A percentile compares a stretch with the other conserved stretches of the same genome.
Evolutionary conservation across 2,113 vertebrate genomes (phyloP).

Genomic region (Scalopus aquaticus): DNA sequence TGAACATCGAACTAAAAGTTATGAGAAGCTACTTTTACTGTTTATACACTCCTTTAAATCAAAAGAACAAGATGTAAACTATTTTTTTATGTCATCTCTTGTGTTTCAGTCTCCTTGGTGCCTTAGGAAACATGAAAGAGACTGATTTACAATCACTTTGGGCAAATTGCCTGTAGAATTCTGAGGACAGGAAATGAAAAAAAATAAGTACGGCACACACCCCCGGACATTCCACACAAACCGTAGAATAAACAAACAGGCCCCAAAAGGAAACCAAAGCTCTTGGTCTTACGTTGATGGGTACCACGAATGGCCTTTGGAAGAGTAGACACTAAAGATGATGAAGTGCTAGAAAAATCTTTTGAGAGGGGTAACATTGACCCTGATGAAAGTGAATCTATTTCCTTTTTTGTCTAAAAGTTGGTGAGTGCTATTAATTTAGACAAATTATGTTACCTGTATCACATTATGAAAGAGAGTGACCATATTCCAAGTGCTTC

Average conservation of each 20-base stretch:
- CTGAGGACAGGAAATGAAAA: constrained; percentile 57
- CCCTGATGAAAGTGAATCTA: background rate
- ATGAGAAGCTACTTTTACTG: background rate
- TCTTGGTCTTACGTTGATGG: background rate
- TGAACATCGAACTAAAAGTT: constrained; percentile 30
- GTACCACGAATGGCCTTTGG: background rate
- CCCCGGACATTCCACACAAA: constrained; percentile 45
- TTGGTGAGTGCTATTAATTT: background rate
- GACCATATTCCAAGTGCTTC: background rate
- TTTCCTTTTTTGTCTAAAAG: background rate
- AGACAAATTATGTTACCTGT: background rate
- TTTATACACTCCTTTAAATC: constrained; percentile 52
- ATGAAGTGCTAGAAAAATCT: background rate
- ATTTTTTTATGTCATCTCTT: constrained; percentile 46
- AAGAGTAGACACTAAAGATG: background rate
- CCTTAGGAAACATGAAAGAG: constrained; percentile 50
- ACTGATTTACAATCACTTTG: constrained; percentile 57
- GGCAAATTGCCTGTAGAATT: constrained; percentile 51
- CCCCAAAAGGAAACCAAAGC: constrained; percentile 16
- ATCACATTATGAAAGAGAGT: background rate
- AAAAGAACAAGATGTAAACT: constrained; percentile 61
- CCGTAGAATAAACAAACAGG: constrained; percentile 50
- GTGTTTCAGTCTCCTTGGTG: constrained; percentile 14
- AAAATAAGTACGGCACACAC: background rate
- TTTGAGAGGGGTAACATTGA: background rate